Evolutionary conservation across 2,888 invertebrate species (phyloP).

Genomic region (Baccha elongata): DNA sequence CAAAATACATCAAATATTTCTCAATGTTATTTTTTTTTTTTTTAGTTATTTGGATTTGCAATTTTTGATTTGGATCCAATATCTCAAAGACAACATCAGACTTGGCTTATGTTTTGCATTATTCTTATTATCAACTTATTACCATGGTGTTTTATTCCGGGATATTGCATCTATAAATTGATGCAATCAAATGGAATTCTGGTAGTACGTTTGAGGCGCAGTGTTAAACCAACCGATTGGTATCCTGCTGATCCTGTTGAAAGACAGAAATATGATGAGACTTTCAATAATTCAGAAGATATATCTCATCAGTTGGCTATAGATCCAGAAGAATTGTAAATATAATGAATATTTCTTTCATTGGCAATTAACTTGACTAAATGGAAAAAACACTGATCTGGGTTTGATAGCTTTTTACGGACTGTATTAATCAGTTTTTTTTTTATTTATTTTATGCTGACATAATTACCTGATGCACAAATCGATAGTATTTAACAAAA

Average conservation of each 20-base stretch:
- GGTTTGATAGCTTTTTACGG: too few relatives aligned
- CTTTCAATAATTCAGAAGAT: slow-evolving; percentile 75
- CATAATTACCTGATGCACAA: too few relatives aligned
- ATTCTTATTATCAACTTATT: too few relatives aligned
- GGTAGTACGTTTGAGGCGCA: slow-evolving; percentile 75
- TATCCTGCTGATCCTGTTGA: slow-evolving; percentile 78
- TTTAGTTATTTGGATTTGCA: neutral
- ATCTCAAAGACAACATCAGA: too few relatives aligned
- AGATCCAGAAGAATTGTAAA: neutral
- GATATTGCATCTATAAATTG: slow-evolving; percentile 76
- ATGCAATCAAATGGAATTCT: slow-evolving; percentile 76
- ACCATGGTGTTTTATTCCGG: slow-evolving; percentile 78
- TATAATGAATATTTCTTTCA: too few relatives aligned
- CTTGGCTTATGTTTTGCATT: too few relatives aligned
- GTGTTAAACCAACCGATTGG: slow-evolving; percentile 80
- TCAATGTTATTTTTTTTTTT: too few relatives aligned
- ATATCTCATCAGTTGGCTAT: slow-evolving; percentile 50
- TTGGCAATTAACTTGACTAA: too few relatives aligned
- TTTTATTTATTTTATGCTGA: too few relatives aligned
- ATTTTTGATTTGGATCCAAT: slow-evolving; percentile 75
- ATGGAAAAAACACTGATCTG: too few relatives aligned
- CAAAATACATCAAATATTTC: slow-evolving; percentile 19
- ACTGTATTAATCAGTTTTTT: too few relatives aligned
- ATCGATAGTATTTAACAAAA: too few relatives aligned
- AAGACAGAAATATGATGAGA: slow-evolving; percentile 79